A percentile compares a stretch with the other conserved stretches of the same genome.
Conservation (phyloP, 2,113 vertebrate species). For the Apus apus region DNA sequence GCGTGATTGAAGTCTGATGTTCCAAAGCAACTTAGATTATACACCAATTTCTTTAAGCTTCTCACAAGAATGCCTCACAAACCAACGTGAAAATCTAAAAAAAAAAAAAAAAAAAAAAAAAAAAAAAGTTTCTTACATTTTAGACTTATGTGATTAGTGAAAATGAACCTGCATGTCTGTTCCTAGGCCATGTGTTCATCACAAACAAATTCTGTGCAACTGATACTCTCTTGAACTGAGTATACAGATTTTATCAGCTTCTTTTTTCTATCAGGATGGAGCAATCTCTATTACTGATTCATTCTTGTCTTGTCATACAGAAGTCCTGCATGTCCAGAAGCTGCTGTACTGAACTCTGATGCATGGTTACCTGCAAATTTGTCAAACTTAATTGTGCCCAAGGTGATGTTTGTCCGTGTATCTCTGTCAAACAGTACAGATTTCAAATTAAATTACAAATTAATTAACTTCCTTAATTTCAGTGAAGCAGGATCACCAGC, state of each 20-base stretch:
- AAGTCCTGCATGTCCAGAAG: not conserved
- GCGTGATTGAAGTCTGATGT: not conserved
- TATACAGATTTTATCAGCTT: not conserved
- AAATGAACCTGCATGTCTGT: not conserved
- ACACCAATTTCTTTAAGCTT: not conserved
- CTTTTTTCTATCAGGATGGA: not conserved
- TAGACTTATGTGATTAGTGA: not conserved
- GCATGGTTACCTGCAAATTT: not conserved
- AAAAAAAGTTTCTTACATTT: not conserved
- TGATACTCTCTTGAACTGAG: not conserved
- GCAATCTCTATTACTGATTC: not conserved
- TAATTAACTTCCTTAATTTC: not conserved
- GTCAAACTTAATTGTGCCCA: not conserved
- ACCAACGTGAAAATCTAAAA: not conserved
- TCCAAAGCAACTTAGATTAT: not conserved
- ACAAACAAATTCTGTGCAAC: not conserved
- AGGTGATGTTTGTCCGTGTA: not conserved
- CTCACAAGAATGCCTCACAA: not conserved
- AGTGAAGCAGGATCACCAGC: not conserved
- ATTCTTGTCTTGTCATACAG: not conserved
- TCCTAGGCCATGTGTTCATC: not conserved
- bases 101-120: no score
- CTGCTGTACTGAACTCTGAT: not conserved
- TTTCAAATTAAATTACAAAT: not conserved
- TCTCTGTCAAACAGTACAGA: not conserved